Evolutionary conservation across 2,113 vertebrate species (phyloP), one percentile per base, ranked within the genome.

Genomic region (Grammomys dolichurus): DNA sequence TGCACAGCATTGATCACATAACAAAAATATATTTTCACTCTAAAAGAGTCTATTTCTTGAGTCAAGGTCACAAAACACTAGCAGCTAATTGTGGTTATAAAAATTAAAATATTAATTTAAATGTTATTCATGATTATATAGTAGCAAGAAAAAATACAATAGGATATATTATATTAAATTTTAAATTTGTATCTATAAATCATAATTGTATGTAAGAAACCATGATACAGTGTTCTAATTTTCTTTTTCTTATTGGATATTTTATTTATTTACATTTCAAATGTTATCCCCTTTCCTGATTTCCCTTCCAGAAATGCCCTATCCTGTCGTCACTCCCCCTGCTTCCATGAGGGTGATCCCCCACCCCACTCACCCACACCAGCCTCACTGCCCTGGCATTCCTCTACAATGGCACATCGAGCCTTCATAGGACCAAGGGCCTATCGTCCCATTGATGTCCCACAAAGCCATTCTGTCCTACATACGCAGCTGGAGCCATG

Each of bases 91-190:
- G 43, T 8, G 1, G 24, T 70, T 93, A 90, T 70, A 10, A 91
- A 48, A 12, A 73, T 70, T 86, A 63, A 95, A 94, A 86, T 48
- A 91, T 76, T 3, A 22, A 88, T 89, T 89, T 31, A 95, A 81
- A 24, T 81, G 8, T 48, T 75, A 17, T 31, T 87, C 67, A 69
- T 80, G 43, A 75, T 76, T 89, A 69, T 81, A 80, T 1, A 94
- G 46, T 60, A 89, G 51, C 24, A 93, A 54, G 65, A 65, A 2
- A 78, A 78, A 92, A 46, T 5, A 56, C 3, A 88, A 33, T 82
- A 7, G 40, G 14, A 10, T 72, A 76, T 26, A 81, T 65, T 87
- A 46, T 7, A 86, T 67, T 70, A 81, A 63, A 90, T 85, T 95
- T 36, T 36, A 13, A 56, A 8, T 24, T 33, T 81, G 24, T 65